phyloP scores from a whole-genome alignment of 2,888 invertebrate species.

The Liodrosophila aerea region DNA sequence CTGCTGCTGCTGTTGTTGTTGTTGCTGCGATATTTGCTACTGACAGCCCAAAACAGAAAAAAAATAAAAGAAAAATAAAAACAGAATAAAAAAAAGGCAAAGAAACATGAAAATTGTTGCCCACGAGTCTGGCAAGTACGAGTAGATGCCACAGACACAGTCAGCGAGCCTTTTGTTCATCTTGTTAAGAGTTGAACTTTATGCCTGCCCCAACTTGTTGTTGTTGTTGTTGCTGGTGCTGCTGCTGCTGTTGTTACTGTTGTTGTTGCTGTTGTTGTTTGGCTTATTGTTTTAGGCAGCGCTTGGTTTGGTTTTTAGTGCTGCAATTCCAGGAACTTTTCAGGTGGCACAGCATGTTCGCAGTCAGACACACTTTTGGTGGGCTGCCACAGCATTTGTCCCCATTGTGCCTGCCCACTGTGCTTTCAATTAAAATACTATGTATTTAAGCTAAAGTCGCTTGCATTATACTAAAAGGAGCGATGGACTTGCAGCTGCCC shows the following conservation, averaged over 20 bases:
- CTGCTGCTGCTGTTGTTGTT: slow-evolving; percentile 20
- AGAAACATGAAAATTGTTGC: slow-evolving; percentile 75
- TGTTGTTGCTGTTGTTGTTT: slow-evolving; percentile 67
- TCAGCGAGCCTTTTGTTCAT: slow-evolving; percentile 62
- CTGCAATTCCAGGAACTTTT: slow-evolving; percentile 74
- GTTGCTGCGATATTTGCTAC: slow-evolving; percentile 56
- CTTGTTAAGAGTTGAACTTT: slow-evolving; percentile 76
- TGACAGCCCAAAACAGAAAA: slow-evolving; percentile 46
- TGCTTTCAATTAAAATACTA: slow-evolving; percentile 64
- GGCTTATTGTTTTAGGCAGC: slow-evolving; percentile 60
- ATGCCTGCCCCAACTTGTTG: slow-evolving; percentile 50
- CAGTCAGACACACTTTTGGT: slow-evolving; percentile 70
- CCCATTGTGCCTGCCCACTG: slow-evolving; percentile 24
- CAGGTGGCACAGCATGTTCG: slow-evolving; percentile 74
- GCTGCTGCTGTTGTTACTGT: slow-evolving; percentile 34
- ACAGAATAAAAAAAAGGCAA: slow-evolving; percentile 5
- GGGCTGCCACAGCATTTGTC: slow-evolving; percentile 38
- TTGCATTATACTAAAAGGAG: too few species aligned
- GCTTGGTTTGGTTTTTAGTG: slow-evolving; percentile 44
- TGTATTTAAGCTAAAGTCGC: slow-evolving; percentile 44
- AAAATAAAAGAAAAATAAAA: slow-evolving; percentile 4
- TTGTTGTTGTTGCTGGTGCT: slow-evolving; percentile 48
- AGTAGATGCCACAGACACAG: slow-evolving; percentile 12
- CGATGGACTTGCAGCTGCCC: too few species aligned
- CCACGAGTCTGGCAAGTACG: slow-evolving; percentile 77